These are phyloP conservation scores for Nothoprocta pentlandii DNA, from an alignment of 2,113 vertebrate genomes.

Conservation along the genomic window DNA sequence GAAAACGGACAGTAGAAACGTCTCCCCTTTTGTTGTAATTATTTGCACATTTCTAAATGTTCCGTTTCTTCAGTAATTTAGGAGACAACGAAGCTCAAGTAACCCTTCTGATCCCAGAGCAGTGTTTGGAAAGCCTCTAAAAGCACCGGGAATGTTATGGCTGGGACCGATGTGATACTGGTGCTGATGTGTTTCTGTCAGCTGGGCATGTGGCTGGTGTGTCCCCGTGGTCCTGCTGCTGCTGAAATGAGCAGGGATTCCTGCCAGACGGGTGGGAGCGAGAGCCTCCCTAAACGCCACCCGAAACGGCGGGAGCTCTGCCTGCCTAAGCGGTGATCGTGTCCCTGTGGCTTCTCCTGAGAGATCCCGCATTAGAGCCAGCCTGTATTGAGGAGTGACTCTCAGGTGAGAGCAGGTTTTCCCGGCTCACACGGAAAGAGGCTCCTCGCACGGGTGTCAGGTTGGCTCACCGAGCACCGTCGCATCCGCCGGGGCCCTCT, in stretches of 20 bases:
- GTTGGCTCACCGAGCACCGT: neutral
- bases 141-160: neutral
- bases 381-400: neutral
- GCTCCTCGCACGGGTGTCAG: neutral
- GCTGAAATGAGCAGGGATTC: neutral
- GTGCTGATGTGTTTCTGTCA: neutral
- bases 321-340: neutral
- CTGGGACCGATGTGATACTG: neutral
- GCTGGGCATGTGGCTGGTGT: neutral
- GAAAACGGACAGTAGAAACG: neutral
- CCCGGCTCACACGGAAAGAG: neutral
- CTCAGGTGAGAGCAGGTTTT: neutral
- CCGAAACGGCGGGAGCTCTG: neutral
- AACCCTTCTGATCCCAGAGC: neutral
- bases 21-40: neutral
- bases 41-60: constrained; percentile 14
- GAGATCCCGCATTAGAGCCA: neutral
- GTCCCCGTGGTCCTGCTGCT: neutral
- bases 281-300: neutral
- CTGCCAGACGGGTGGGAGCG: neutral
- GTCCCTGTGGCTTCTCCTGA: neutral
- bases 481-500: neutral
- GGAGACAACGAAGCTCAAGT: neutral
- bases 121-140: constrained; percentile 9
- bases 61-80: neutral